phyloP scores from a whole-genome alignment of 2,113 vertebrate genomes.

The Tupaia chinensis region DNA sequence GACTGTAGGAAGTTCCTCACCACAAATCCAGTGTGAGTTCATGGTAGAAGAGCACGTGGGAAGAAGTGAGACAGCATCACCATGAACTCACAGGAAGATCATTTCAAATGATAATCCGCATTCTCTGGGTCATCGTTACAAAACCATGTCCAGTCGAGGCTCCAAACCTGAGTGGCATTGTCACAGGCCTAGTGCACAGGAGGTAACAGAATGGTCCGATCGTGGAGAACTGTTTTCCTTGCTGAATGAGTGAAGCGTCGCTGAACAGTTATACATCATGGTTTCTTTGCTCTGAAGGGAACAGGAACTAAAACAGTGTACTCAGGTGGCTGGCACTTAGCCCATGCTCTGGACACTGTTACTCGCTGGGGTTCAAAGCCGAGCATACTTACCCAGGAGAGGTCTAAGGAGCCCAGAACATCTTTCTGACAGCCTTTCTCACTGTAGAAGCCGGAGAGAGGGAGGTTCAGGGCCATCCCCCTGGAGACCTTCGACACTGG shows the following conservation, averaged over 20 bases:
- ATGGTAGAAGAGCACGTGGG: rapidly evolving
- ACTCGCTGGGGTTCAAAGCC: background rate
- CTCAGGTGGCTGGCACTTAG: background rate
- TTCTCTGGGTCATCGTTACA: background rate
- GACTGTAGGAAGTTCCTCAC: background rate
- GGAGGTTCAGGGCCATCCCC: rapidly evolving
- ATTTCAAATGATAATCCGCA: background rate
- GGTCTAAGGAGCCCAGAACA: background rate
- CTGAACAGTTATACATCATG: background rate
- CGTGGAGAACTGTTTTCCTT: constrained; percentile 20
- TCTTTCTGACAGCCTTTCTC: background rate
- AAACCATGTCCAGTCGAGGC: background rate
- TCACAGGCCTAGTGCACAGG: background rate
- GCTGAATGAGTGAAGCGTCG: background rate
- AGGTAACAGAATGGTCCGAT: background rate
- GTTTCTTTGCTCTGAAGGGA: background rate
- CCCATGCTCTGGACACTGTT: background rate
- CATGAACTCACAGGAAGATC: background rate
- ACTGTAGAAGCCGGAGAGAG: no score
- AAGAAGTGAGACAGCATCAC: background rate
- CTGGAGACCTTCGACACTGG: rapidly evolving
- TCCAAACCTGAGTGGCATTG: background rate
- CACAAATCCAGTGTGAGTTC: background rate
- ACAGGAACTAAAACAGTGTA: background rate
- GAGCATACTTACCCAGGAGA: background rate